Percentiles rank a stretch among this genome's conserved stretches.
phyloP scores from a whole-genome alignment of 2,888 invertebrate genomes.

The Hartigia nigra region DNA sequence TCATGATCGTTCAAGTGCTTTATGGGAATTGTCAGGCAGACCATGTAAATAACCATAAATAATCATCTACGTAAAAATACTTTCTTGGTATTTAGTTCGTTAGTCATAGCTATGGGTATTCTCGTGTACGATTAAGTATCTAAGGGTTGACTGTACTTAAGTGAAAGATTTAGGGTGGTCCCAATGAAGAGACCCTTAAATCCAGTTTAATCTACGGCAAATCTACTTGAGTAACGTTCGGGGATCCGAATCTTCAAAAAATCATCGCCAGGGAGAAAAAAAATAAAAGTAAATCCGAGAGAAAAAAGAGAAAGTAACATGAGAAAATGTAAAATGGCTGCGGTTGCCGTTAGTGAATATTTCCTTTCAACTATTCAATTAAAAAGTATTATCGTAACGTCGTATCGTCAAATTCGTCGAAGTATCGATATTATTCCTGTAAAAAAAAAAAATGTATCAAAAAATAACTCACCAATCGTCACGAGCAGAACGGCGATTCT shows the following conservation, averaged over 20 bases:
- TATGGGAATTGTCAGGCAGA: neutral
- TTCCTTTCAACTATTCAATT: too few relatives aligned
- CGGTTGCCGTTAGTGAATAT: too few relatives aligned
- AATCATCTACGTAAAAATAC: neutral
- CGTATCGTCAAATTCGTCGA: too few relatives aligned
- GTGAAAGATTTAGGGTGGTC: neutral
- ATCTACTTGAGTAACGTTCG: neutral
- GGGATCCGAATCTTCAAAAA: neutral
- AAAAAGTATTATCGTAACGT: too few relatives aligned
- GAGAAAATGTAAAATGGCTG: too few relatives aligned
- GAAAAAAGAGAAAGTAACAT: neutral
- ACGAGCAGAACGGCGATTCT: neutral
- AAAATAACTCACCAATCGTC: neutral
- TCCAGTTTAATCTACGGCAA: neutral
- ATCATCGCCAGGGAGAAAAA: neutral
- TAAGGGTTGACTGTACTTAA: neutral
- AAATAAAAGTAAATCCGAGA: neutral
- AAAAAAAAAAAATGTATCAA: neutral
- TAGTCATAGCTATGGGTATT: neutral
- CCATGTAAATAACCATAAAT: neutral
- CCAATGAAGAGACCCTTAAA: neutral
- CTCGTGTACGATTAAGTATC: neutral
- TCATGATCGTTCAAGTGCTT: neutral
- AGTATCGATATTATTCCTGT: too few relatives aligned
- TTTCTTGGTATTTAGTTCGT: neutral